A percentile compares a stretch with the other conserved stretches of the same genome.
These are phyloP conservation scores for Strongylocentrotus purpuratus DNA, from an alignment of 35 echinoderm and acorn worm genomes.

Conservation along the genomic window DNA sequence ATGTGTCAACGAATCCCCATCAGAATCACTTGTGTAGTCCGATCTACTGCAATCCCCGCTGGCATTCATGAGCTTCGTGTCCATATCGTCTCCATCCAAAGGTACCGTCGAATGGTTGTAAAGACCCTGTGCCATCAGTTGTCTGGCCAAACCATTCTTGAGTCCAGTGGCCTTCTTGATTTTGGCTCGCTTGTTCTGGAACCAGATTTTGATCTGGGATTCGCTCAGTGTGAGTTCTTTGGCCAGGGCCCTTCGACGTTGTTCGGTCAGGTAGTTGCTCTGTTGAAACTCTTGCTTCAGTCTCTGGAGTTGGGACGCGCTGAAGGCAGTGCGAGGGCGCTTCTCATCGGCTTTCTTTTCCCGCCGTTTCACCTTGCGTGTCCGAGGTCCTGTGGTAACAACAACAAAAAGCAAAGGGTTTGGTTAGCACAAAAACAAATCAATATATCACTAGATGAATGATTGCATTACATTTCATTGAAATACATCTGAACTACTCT, in stretches of 20 bases:
- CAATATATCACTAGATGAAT: not conserved
- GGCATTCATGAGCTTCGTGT: not conserved
- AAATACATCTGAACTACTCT: no score
- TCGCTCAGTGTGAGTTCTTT: constrained; percentile 81
- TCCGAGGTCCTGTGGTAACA: constrained; percentile 66
- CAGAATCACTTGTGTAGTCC: constrained; percentile 45
- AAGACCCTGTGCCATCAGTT: constrained; percentile 88
- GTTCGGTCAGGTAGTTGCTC: constrained; percentile 87
- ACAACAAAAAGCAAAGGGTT: not conserved
- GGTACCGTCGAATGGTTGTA: constrained; percentile 95
- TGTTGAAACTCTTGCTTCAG: constrained; percentile 86
- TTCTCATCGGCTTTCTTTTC: constrained; percentile 73
- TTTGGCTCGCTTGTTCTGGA: constrained; percentile 97
- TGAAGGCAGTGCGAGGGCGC: constrained; percentile 86
- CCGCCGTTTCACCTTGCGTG: constrained; percentile 70
- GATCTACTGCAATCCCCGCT: constrained; percentile 43
- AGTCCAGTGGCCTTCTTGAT: constrained; percentile 95
- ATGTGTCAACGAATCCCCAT: constrained; percentile 38
- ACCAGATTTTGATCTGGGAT: constrained; percentile 99
- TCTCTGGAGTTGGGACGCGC: constrained; percentile 79
- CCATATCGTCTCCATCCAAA: constrained; percentile 43
- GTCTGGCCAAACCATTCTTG: constrained; percentile 74
- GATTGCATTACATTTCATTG: no score
- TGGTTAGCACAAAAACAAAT: not conserved
- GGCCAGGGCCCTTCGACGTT: constrained; percentile 70